phyloP scores from a whole-genome alignment of 2,888 invertebrate genomes.

The Monopis laevigella region DNA sequence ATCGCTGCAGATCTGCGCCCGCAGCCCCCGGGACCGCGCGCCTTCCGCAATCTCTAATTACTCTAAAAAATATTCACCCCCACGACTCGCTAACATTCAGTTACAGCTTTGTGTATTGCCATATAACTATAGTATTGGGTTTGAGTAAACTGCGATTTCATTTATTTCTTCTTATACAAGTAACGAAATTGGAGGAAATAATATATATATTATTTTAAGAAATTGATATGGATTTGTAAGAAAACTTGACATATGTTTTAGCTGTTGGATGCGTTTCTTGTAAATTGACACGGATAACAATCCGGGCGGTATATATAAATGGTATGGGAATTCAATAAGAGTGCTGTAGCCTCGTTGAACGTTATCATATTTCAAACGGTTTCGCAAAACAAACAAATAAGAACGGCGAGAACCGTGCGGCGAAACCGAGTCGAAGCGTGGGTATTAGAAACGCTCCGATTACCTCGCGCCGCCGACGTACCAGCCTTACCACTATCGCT shows the following conservation, averaged over 20 bases:
- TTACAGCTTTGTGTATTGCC: too few species aligned
- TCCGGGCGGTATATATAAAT: neutral
- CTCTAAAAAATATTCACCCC: conserved; percentile 57
- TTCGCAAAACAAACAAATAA: conserved; percentile 65
- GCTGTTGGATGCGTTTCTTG: too few species aligned
- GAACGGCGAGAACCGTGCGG: conserved; percentile 65
- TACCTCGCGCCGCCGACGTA: conserved; percentile 53
- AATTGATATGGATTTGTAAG: too few species aligned
- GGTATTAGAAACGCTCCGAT: conserved; percentile 67
- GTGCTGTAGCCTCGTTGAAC: conserved; percentile 45
- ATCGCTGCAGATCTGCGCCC: conserved; percentile 39
- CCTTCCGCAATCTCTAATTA: conserved; percentile 55
- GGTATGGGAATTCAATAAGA: conserved; percentile 45
- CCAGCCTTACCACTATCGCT: too few species aligned
- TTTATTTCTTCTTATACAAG: too few species aligned
- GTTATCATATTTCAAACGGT: conserved; percentile 66
- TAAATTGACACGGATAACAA: conserved; percentile 2
- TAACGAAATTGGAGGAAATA: too few species aligned
- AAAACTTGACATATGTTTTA: too few species aligned
- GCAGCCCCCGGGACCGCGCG: conserved; percentile 30
- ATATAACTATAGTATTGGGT: too few species aligned
- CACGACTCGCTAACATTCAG: conserved; percentile 1
- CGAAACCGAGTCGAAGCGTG: conserved; percentile 64
- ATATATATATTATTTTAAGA: too few species aligned
- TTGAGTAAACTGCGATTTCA: too few species aligned